Conservation (phyloP, 1,140 invertebrate species). For the Trigoniulus corallinus region DNA sequence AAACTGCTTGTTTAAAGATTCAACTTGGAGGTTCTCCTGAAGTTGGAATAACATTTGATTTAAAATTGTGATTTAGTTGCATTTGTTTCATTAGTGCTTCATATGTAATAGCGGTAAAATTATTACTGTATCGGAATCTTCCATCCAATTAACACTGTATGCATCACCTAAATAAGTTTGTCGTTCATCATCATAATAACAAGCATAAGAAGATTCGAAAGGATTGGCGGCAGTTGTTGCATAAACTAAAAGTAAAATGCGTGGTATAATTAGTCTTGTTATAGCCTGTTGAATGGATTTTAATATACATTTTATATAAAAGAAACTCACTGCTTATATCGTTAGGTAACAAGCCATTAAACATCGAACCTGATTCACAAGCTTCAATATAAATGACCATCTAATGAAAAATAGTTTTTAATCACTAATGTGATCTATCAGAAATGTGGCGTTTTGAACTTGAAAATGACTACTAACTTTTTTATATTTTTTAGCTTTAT, state of each 20-base stretch:
- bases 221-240: slow-evolving; percentile 45
- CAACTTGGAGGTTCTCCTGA: slow-evolving; percentile 27
- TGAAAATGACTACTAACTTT: slow-evolving; percentile 22
- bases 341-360: slow-evolving; percentile 35
- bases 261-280: neutral
- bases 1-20: slow-evolving; percentile 39
- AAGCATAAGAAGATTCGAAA: slow-evolving; percentile 40
- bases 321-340: slow-evolving; percentile 34
- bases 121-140: slow-evolving; percentile 39
- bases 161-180: slow-evolving; percentile 40
- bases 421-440: neutral
- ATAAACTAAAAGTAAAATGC: slow-evolving; percentile 31
- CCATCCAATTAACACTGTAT: slow-evolving; percentile 49
- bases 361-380: slow-evolving; percentile 51
- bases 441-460: neutral
- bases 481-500: slow-evolving; percentile 26
- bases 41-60: neutral
- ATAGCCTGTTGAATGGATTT: neutral
- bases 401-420: slow-evolving; percentile 17
- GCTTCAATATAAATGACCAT: slow-evolving; percentile 46
- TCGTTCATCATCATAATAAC: slow-evolving; percentile 34
- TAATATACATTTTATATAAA: slow-evolving; percentile 1
- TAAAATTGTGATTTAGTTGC: neutral
- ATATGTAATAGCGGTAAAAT: no score
- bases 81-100: neutral